Base-by-base conservation (phyloP, 2,797 vertebrate species). In the Chaunax sp. region DNA sequence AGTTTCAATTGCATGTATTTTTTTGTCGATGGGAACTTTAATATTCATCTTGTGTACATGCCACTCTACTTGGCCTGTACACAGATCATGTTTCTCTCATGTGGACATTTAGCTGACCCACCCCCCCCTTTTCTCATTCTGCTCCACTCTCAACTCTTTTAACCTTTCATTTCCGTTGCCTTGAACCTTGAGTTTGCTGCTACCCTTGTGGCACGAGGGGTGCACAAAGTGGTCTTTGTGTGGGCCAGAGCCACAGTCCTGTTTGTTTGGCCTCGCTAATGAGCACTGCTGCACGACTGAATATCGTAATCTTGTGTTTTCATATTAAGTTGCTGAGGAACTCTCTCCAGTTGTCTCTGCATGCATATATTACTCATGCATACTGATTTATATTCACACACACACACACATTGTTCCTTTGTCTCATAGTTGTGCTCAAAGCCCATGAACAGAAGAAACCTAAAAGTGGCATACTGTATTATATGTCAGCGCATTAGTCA, bases 211-310 rank as follows among this genome's bases (percentile, higher is more conserved):
- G 77, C 60, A 22, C 54, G 56, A 71, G 72, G 40, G 37, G 30
- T 66, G 62, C 75, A 91, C 88, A 92, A 81, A 87, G 90, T 83
- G 83, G 63, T 64, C 91, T 89, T 91, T 93, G 91, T 92, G 86
- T 49, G 13, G 45, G 26, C 70, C 77, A 62, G 80, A 84, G 72
- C 69, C 79, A 63, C 20, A 69, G 75, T 37, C 73, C 83, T 75
- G 83, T 87, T 90, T 87, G 86, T 90, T 89, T 88, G 89, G 84
- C 79, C 75, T 77, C 53, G 20, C 83, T 91, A 92, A 92, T 89
- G 89, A 92, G 90, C 59, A 10, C 71, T 54, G 80, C 76, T 64
- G 72, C 76, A 46, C 63, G 5, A 18, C 72, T 72, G 70, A 77
- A 83, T 66, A 72, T 87, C 64, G 25, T 49, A 72, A 77, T 80